A percentile compares a stretch with the other conserved stretches of the same genome.
Evolutionary conservation across 2,888 invertebrate genomes (phyloP).

Genomic region (Pyrochroa serraticornis): DNA sequence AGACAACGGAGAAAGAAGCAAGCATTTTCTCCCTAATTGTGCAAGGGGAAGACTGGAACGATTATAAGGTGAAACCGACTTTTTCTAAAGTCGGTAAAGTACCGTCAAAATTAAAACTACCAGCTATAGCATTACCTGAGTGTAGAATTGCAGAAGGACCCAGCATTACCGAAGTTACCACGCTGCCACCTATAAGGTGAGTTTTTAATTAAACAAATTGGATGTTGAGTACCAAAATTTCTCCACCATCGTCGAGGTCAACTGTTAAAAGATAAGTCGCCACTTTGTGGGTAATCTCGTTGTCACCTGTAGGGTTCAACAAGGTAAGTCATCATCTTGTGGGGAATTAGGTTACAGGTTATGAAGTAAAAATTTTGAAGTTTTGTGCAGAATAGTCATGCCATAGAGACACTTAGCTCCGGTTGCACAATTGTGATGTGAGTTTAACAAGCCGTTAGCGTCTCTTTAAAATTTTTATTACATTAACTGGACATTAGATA

Average conservation of each 20-base stretch:
- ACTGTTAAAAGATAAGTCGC: neutral
- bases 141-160: neutral
- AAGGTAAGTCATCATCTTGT: no score
- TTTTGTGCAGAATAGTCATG: no score
- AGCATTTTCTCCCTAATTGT: neutral
- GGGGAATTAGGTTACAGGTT: no score
- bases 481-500: no score
- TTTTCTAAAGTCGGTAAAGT: neutral
- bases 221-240: neutral
- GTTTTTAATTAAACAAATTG: neutral
- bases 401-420: no score
- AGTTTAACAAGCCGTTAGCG: no score
- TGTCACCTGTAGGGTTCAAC: no score
- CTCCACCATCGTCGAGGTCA: neutral
- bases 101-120: conserved; percentile 1
- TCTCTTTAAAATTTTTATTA: no score
- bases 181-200: conserved; percentile 16
- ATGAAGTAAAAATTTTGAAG: no score
- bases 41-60: neutral
- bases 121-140: conserved; percentile 8
- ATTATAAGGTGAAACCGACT: conserved; percentile 11
- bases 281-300: neutral
- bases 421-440: no score
- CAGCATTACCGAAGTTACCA: neutral
- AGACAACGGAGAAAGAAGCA: neutral